Evolutionary conservation across 1,140 invertebrate genomes (phyloP).

Genomic region (Drosophila tani): DNA sequence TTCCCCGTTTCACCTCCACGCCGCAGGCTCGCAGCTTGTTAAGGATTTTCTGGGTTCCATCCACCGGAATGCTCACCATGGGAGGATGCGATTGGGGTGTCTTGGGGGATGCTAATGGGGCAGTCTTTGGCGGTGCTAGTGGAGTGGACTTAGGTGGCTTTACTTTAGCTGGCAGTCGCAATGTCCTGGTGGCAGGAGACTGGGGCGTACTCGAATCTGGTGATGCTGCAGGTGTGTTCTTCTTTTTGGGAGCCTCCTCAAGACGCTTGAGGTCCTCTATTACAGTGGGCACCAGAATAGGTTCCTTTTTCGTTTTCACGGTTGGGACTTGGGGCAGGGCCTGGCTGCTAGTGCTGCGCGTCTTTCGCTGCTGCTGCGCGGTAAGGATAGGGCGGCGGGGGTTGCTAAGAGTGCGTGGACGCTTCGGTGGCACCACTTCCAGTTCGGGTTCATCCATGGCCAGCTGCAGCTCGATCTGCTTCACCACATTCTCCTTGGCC

Average conservation of each 20-base stretch:
- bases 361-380: constrained; percentile 45
- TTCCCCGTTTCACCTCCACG: constrained; percentile 68
- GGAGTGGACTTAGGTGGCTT: not conserved
- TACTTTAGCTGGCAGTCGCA: not conserved
- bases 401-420: constrained; percentile 4
- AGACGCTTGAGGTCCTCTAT: constrained; percentile 36
- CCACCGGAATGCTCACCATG: constrained; percentile 19
- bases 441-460: not conserved
- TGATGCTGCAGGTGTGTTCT: not conserved
- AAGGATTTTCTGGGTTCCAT: constrained; percentile 66
- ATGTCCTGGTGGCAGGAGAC: not conserved
- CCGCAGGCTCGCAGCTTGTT: constrained; percentile 73
- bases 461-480: constrained; percentile 10
- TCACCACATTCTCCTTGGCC: constrained; percentile 55
- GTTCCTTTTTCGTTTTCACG: constrained; percentile 34
- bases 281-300: constrained; percentile 29
- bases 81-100: not conserved
- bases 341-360: not conserved
- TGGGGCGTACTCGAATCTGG: not conserved
- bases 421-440: not conserved
- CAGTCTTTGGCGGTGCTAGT: not conserved
- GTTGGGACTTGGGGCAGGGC: not conserved
- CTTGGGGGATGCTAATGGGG: not conserved
- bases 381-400: constrained; percentile 39
- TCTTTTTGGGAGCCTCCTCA: not conserved